These are phyloP conservation scores for Lophius piscatorius DNA, from an alignment of 2,113 vertebrate genomes.

Conservation along the genomic window DNA sequence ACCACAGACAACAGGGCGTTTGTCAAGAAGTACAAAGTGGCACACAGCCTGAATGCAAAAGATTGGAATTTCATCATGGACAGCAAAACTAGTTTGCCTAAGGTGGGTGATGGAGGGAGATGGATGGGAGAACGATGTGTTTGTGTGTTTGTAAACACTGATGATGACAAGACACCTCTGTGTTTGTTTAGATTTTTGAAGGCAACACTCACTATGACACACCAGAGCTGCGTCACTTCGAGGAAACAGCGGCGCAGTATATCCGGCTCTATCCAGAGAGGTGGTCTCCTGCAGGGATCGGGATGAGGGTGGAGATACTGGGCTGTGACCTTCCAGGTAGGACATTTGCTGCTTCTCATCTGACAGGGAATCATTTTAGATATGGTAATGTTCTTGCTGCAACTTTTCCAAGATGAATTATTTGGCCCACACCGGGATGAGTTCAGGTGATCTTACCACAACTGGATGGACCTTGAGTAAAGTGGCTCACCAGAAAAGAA, in stretches of 20 bases:
- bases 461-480: constrained; percentile 44
- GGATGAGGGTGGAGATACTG: constrained; percentile 95
- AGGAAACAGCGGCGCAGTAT: constrained; percentile 87
- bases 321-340: constrained; percentile 97
- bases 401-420: constrained; percentile 29
- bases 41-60: constrained; percentile 89
- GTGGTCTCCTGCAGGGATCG: constrained; percentile 96
- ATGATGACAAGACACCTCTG: not conserved
- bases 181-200: constrained; percentile 87
- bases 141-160: not conserved
- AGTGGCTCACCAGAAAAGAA: constrained; percentile 19
- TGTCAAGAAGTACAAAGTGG: constrained; percentile 93
- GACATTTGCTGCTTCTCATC: constrained; percentile 12
- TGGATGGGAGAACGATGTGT: not conserved
- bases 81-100: constrained; percentile 87
- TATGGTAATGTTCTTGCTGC: constrained; percentile 18
- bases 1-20: constrained; percentile 90
- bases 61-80: constrained; percentile 94
- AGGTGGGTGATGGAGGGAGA: constrained; percentile 79
- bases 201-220: constrained; percentile 96
- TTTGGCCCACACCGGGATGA: constrained; percentile 21
- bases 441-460: constrained; percentile 20
- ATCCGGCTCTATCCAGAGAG: constrained; percentile 91
- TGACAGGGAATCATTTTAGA: constrained; percentile 15
- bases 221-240: constrained; percentile 93